A percentile compares a stretch with the other conserved stretches of the same genome.
phyloP scores from a whole-genome alignment of 1,140 invertebrate species.

The Linepithema humile region DNA sequence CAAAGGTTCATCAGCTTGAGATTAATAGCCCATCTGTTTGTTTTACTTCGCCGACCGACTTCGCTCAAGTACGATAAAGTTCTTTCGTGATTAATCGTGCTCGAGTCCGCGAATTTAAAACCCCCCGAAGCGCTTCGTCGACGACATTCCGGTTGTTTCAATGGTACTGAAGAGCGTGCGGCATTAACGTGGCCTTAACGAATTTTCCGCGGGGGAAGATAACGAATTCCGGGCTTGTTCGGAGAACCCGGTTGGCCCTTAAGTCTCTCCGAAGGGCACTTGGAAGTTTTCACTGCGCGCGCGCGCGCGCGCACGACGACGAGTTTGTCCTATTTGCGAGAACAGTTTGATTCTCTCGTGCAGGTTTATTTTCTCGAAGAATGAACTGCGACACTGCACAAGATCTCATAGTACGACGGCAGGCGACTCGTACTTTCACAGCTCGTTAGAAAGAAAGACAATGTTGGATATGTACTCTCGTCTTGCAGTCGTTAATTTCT shows the following conservation, averaged over 20 bases:
- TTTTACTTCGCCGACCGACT: conserved; percentile 51
- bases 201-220: conserved; percentile 44
- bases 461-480: background rate
- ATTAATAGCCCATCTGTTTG: conserved; percentile 70
- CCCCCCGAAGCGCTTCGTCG: conserved; percentile 19
- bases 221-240: conserved; percentile 37
- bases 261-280: conserved; percentile 43
- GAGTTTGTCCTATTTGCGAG: conserved; percentile 38
- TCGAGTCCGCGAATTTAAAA: conserved; percentile 39
- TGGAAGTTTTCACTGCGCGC: conserved; percentile 22
- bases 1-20: conserved; percentile 68
- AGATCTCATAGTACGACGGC: background rate
- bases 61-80: conserved; percentile 67
- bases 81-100: conserved; percentile 67
- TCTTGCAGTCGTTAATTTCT: background rate
- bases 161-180: conserved; percentile 37
- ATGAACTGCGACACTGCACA: background rate
- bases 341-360: conserved; percentile 40
- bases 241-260: conserved; percentile 16
- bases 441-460: background rate
- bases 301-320: background rate
- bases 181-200: conserved; percentile 45
- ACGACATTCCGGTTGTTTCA: conserved; percentile 52
- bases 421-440: background rate
- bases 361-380: conserved; percentile 24